Evolutionary conservation across 2,888 invertebrate species (phyloP), one percentile per base, ranked within the genome.

Genomic region (Cyrtodaria siliqua): DNA sequence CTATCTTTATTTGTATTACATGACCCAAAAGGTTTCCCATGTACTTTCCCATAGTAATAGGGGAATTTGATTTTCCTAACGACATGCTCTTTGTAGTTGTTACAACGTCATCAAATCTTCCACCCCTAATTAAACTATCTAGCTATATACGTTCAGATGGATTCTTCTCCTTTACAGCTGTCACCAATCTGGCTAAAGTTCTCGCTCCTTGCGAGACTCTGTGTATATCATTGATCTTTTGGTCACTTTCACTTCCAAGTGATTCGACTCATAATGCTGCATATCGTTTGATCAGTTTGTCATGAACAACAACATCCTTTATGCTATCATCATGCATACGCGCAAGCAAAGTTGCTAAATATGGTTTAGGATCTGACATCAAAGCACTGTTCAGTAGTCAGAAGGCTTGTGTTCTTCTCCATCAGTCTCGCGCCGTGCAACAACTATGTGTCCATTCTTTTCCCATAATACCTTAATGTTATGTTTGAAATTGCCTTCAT

Each of bases 401-500:
- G 44, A 9, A 20, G 44, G 9, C 3, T 44, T 16, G 16, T 44
- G 44, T 44, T 44, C n/a, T 9, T 6, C n/a, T 18, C 44, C 44
- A n/a, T n/a, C n/a, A 44, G 4, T 16, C 44, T 44, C 44, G 16
- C 44, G 44, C 4, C 44, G 44, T 18, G 44, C 44, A 44, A 44
- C 44, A 44, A 44, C 44, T 9, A 44, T 44, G 16, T 6, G 3
- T 6, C 16, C 26, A 12, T 38, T 42, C 23, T 38, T 53, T 44
- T 53, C 40, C 42, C 49, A 47, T 20, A 74, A 18, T 20, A 79
- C 75, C 14, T 61, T 53, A 4, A 70, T 26, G 62, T 75, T 79
- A 40, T 79, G 79, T 26, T 79, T 75, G 42, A 79, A 79, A 40
- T 79, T 79, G 47, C 75, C 75, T 53, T 79, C 74, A 71, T 79